phyloP scores from a whole-genome alignment of 64 coral and sea anemone genomes.

The Stylophora pistillata region DNA sequence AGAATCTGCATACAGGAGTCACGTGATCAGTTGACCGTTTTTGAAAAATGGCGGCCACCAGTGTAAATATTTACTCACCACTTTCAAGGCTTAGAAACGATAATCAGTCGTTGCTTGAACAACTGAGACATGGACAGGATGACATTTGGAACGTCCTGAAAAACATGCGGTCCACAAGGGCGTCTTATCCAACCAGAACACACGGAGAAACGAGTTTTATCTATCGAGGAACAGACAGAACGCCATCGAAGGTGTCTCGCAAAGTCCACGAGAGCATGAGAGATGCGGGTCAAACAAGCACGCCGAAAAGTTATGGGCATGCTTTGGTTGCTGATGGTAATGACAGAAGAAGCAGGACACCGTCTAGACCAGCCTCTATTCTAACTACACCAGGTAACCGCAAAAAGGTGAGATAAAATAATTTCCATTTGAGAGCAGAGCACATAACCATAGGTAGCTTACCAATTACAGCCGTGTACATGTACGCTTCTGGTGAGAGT shows the following conservation, averaged over 20 bases:
- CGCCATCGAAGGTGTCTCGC: conserved; percentile 47
- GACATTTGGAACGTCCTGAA: conserved; percentile 68
- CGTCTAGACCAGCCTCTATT: conserved; percentile 53
- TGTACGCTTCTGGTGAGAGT: too few species aligned
- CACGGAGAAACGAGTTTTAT: conserved; percentile 67
- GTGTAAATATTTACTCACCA: conserved; percentile 77
- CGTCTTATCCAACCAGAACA: background rate
- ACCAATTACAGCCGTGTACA: too few species aligned
- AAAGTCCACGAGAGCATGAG: conserved; percentile 13
- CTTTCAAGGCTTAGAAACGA: conserved; percentile 67
- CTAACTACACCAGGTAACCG: conserved; percentile 55
- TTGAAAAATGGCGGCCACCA: conserved; percentile 84
- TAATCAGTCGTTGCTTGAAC: conserved; percentile 68
- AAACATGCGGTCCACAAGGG: conserved; percentile 45
- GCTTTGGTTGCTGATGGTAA: conserved; percentile 70
- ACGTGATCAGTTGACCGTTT: conserved; percentile 72
- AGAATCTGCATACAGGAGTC: conserved; percentile 1
- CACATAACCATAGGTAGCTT: too few species aligned
- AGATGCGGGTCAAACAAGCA: conserved; percentile 19
- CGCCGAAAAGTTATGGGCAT: conserved; percentile 67
- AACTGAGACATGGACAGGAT: conserved; percentile 67
- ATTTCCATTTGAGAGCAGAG: too few species aligned
- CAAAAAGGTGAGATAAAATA: conserved; percentile 54
- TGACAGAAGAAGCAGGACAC: conserved; percentile 69
- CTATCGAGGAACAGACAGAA: conserved; percentile 66